Evolutionary conservation across 2,113 vertebrate genomes (phyloP).

Genomic region (Nesospiza acunhae): DNA sequence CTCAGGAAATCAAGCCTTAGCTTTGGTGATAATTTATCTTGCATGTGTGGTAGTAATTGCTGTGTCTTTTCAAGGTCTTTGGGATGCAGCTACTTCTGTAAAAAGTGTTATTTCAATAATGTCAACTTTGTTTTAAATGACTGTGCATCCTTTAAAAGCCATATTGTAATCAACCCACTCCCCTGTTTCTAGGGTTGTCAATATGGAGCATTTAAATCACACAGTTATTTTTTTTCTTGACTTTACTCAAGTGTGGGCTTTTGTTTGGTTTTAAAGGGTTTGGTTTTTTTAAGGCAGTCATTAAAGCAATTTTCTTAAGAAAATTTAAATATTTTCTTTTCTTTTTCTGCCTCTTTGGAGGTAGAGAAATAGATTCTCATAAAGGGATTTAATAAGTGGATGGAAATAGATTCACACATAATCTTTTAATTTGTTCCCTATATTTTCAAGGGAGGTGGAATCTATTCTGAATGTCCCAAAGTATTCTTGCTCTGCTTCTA

Average conservation of each 20-base stretch:
- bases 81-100: background rate
- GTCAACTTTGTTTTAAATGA: conserved; percentile 20
- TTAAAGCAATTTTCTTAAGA: background rate
- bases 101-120: conserved; percentile 33
- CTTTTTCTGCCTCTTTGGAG: background rate
- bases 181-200: background rate
- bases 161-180: conserved; percentile 49
- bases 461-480: background rate
- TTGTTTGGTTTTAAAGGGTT: background rate
- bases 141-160: conserved; percentile 30
- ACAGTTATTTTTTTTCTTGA: background rate
- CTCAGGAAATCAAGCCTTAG: background rate
- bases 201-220: conserved; percentile 11
- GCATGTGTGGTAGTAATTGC: background rate
- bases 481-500: background rate
- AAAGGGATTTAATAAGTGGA: background rate
- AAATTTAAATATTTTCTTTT: background rate
- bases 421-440: background rate
- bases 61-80: conserved; percentile 23
- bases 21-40: background rate
- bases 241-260: conserved; percentile 5
- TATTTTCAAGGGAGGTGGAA: background rate
- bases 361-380: background rate
- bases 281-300: background rate
- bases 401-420: background rate